Base-by-base conservation (phyloP, 1,140 invertebrate species). In the Dendrolimus kikuchii region DNA sequence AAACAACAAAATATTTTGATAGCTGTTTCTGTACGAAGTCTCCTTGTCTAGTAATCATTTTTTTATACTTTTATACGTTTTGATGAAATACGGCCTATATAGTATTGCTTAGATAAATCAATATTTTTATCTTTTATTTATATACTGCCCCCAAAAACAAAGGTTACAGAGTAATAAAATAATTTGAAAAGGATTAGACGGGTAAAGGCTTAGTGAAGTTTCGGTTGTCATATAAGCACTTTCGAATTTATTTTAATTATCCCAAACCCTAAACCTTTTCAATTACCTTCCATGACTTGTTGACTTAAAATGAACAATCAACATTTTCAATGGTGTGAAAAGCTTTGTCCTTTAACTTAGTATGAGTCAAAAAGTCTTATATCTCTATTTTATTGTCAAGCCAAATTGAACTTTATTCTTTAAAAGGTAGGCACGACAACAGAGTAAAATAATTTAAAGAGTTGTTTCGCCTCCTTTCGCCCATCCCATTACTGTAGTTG, bases 401-500 rank as follows among this genome's bases (percentile, higher is more conserved):
- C 37, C n/a, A 56, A 7, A 46, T 40, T 45, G 0, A 2, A 39
- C 39, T 8, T 53, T 60, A 42, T n/a, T 5, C 8, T 36, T 5
- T 37, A 5, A 38, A 1, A 7, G 37, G 43, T 48, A 50, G 43
- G 44, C 51, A 23, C n/a, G 52, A 49, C 42, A 5, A 43, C 6
- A 43, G 10, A 43, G 42, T 9, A 43, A 3, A 9, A n/a, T 43
- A 44, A 37, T 43, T 55, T 53, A 52, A 40, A 42, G 8, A 42
- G n/a, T 49, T 49, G 46, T 50, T 59, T 46, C 59, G 43, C 57
- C 53, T 55, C 46, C 61, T 65, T 55, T 75, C 69, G 74, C 79
- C 81, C 73, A 78, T 66, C 66, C 69, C 71, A 81, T 77, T 72
- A 71, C 63, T 59, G 66, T 70, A 45, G 23, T 23, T 46, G 62